phyloP scores from a whole-genome alignment of 1,140 invertebrate species.

The Brachionus paranguensis region DNA sequence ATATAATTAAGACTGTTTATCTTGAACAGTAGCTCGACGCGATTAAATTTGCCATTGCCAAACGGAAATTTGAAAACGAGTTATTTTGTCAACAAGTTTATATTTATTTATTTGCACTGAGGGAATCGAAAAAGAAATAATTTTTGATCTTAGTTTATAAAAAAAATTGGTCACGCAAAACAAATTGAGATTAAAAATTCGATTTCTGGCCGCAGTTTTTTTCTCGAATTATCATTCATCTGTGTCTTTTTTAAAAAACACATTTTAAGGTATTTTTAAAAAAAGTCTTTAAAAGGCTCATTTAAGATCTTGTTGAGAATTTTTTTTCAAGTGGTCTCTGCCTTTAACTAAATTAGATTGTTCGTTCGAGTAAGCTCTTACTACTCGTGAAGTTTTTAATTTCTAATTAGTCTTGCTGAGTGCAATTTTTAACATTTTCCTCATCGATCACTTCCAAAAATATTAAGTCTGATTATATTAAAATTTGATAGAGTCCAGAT shows the following conservation, averaged over 20 bases:
- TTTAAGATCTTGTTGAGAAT: neutral
- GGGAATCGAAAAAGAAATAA: conserved; percentile 21
- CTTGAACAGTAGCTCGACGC: neutral
- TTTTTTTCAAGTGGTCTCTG: neutral
- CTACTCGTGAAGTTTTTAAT: neutral
- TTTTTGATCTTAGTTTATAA: neutral
- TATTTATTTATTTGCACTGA: conserved; percentile 5
- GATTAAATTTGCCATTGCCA: conserved; percentile 9
- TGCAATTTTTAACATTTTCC: neutral
- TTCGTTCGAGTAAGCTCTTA: neutral
- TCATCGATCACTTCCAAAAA: neutral
- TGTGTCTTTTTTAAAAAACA: neutral
- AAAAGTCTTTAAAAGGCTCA: neutral
- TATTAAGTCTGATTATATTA: neutral
- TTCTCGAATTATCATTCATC: neutral
- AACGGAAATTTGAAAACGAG: neutral
- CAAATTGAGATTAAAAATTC: neutral
- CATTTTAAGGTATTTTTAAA: neutral
- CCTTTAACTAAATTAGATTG: neutral
- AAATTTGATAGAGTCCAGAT: neutral
- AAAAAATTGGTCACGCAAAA: conserved; percentile 23
- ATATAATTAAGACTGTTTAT: conserved; percentile 33
- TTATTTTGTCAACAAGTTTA: conserved; percentile 25
- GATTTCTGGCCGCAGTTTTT: neutral
- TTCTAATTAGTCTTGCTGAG: neutral